Base-by-base conservation (phyloP, 2,797 vertebrate species). In the Iguana delicatissima region DNA sequence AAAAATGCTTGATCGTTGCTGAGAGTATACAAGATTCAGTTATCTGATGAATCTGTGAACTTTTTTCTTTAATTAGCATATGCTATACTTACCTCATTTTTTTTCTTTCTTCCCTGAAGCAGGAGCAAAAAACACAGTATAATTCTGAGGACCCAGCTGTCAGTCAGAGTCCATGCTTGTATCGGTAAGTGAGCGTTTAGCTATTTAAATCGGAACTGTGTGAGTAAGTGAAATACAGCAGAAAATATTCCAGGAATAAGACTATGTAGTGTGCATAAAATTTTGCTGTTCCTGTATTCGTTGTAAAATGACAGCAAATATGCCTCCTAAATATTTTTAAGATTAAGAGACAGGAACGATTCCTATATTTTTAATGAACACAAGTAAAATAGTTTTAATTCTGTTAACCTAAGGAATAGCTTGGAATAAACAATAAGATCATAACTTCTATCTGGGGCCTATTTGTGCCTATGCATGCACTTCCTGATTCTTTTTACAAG, bases 81-180 rank as follows among this genome's bases (percentile, higher is more conserved):
- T 62, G n/a, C 3, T 67, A 29, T 4, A 38, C 10, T 92, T 22
- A 76, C n/a, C 24, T 87, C 22, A 0, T 32, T 46, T 87, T 85
- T n/a, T 92, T 73, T 92, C 38, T 81, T 29, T 0, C 90, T 38
- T 67, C 50, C 81, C 3, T 91, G 89, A 83, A 99, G 99, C 95
- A 97, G 98, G 87, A 98, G 98, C 86, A 99, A 98, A 97, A 99
- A 99, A 92, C 98, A 99, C 97, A 98, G 98, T 93, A 97, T 99
- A 93, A 98, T 99, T 96, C 96, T 99, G 29, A 98, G 99, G 93
- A 99, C 99, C 3, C 98, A 99, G 96, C 97, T 99, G n/a, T 99
- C 99, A 0, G 98, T 99, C 95, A 97, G 99, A 97, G 99, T 99
- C 92, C 99, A 99, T 14, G 98, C 98, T 96, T 99, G 99, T 96